These are phyloP conservation scores for Eumerus sabulonum DNA, from an alignment of 2,888 invertebrate genomes.

Conservation along the genomic window DNA sequence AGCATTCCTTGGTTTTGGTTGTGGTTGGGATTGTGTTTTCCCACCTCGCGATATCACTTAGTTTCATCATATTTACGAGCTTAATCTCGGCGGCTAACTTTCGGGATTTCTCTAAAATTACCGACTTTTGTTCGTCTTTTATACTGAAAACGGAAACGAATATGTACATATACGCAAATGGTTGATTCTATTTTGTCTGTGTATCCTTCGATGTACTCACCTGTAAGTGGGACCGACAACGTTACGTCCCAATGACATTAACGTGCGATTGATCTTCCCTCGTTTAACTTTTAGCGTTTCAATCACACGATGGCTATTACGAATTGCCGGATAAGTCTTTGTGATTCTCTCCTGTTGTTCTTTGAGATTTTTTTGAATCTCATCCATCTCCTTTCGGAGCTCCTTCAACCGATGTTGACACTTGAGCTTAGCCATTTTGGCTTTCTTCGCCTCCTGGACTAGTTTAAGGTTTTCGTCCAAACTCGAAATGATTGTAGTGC, in stretches of 20 bases:
- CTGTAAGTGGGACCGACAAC: slow-evolving; percentile 73
- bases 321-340: slow-evolving; percentile 75
- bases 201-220: slow-evolving; percentile 66
- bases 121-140: slow-evolving; percentile 72
- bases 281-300: slow-evolving; percentile 74
- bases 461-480: slow-evolving; percentile 75
- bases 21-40: slow-evolving; percentile 8
- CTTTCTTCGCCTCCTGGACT: slow-evolving; percentile 74
- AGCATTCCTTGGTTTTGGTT: no score
- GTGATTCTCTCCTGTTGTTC: slow-evolving; percentile 74
- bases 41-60: slow-evolving; percentile 43
- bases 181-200: not conserved
- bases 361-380: slow-evolving; percentile 71
- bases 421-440: slow-evolving; percentile 73
- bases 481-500: slow-evolving; percentile 74
- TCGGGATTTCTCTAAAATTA: slow-evolving; percentile 73
- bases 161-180: not conserved
- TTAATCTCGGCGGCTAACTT: slow-evolving; percentile 75
- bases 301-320: slow-evolving; percentile 74
- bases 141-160: slow-evolving; percentile 72
- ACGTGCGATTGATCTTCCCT: slow-evolving; percentile 73
- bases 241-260: slow-evolving; percentile 73
- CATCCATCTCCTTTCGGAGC: slow-evolving; percentile 73
- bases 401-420: slow-evolving; percentile 74
- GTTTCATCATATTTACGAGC: slow-evolving; percentile 72